These are phyloP conservation scores for Trematocara variabile DNA, from an alignment of 2,113 vertebrate genomes.

Conservation along the genomic window DNA sequence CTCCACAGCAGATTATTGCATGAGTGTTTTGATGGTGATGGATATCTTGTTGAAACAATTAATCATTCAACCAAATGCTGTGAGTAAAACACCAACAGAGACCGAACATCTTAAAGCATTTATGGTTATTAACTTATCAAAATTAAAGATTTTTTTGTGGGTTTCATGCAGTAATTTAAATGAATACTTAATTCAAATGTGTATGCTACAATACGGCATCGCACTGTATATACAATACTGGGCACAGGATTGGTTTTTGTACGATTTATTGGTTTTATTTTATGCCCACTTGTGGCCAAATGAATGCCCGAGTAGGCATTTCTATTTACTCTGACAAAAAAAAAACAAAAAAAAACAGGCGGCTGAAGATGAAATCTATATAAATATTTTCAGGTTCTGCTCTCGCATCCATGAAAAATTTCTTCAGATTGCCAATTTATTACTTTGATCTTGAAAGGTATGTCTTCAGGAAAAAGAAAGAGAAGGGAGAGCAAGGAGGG, in stretches of 20 bases:
- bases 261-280: background rate
- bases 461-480: background rate
- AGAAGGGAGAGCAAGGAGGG: background rate
- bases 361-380: background rate
- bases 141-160: background rate
- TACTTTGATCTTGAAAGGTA: conserved; percentile 18
- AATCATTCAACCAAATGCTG: background rate
- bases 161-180: background rate
- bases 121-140: background rate
- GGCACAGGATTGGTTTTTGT: background rate
- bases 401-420: conserved; percentile 2
- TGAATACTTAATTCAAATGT: background rate
- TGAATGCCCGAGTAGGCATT: background rate
- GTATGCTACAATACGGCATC: background rate
- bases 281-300: background rate
- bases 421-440: conserved; percentile 26
- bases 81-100: background rate
- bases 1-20: background rate
- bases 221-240: background rate
- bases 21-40: conserved; percentile 38
- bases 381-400: conserved; percentile 1
- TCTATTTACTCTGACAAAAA: background rate
- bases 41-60: conserved; percentile 29
- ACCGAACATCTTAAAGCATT: background rate
- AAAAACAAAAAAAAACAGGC: background rate